Base-by-base conservation (phyloP, 2,113 vertebrate genomes). In the Pachycephala philippinensis region DNA sequence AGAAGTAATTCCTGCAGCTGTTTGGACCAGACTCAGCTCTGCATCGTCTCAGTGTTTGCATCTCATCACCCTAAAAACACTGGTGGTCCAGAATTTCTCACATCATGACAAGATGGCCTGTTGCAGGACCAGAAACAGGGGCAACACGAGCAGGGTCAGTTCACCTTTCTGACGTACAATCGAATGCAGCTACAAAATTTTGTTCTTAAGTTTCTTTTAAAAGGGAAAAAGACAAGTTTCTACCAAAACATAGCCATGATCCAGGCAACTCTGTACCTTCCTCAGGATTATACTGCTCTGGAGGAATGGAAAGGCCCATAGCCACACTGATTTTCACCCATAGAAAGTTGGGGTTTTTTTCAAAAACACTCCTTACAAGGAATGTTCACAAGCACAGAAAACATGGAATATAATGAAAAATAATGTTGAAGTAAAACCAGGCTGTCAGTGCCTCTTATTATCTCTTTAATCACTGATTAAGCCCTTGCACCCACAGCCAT, bases 371-470 rank as follows among this genome's bases (percentile, higher is more conserved):
- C 12, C 11, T 80, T 72, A 12, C 23, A 66, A 91, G 53, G 35
- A 80, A 15, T 56, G 16, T 50, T 74, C 35, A 66, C 33, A 78
- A 74, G 13, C 24, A 60, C 3, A 69, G 42, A 63, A 96, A 91
- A 45, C 12, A 37, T 47, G 24, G 28, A 45, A 60, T 56, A 75
- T 15, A 78, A 27, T 49, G 39, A 70, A 82, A 81, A 91, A 40
- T 13, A 0, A 50, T 14, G 6, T 21, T 78, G 56, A 84, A 49
- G 5, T 28, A 81, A 84, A 94, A 28, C 24, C 26, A 54, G 28
- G 14, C n/a, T 66, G 10, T 24, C 59, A 70, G 16, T 64, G 30
- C 4, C 27, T 17, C 11, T 69, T 74, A 54, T 14, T 0, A 0
- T 47, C 39, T 86, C 35, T 66, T 86, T 71, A 49, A 45, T 71